Base-by-base conservation (phyloP, 2,113 vertebrate genomes). In the Turdus rufiventris region DNA sequence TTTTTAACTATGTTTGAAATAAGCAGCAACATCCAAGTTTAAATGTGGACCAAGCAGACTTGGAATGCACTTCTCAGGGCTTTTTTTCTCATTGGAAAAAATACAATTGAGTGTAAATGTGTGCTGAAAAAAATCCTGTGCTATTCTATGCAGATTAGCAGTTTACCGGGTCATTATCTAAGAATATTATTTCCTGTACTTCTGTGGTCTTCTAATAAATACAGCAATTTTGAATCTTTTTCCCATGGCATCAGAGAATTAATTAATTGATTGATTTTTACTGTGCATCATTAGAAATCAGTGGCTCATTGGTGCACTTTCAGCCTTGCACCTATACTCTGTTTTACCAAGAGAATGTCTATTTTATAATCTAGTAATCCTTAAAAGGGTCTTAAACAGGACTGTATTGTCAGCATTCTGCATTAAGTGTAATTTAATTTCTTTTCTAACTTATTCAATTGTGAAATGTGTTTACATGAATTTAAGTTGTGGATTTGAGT, bases 401-500 rank as follows among this genome's bases (percentile, higher is more conserved):
- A 38, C 33, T 56, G 14, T 48, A 31, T 71, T 67, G 34, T 87
- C 57, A 88, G 57, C 31, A 36, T 8, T 60, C 48, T 75, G 36
- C 33, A 34, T 40, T 62, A 43, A 9, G 10, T 38, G 26, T 62
- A 17, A 36, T 74, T 84, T 92, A 56, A 88, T 92, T 77, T 96
- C 56, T 61, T 58, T 88, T 34, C 28, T 48, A 60, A 54, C 31
- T 84, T 6, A 33, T 34, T 77, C 68, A 94, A 71, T 88, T 94
- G 26, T 77, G 45, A 73, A 65, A 70, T 50, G 38, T 85, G 36
- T 73, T 94, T 79, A 58, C 34, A 11, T 83, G 42, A 91, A 57
- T 85, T 76, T 73, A 88, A 56, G n/a, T 83, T 93, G 84, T 71
- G 21, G 43, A 89, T 89, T 85, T 76, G 85, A 93, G 18, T 93